Evolutionary conservation across 2,888 invertebrate genomes (phyloP).

Genomic region (Hirtodrosophila confusa): DNA sequence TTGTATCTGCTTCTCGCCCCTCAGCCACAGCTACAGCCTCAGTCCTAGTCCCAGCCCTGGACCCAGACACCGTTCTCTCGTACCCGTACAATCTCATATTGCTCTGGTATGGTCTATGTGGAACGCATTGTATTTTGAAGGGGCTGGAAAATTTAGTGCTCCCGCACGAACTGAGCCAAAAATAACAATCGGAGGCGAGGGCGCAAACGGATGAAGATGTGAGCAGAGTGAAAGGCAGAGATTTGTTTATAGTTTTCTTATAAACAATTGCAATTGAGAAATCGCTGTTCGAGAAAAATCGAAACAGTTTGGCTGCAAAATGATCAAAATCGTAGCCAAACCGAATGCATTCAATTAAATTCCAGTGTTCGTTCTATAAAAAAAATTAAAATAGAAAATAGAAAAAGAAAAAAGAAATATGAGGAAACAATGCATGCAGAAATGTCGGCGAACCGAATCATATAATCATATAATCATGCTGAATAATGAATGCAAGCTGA

Average conservation of each 20-base stretch:
- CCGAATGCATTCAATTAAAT: constrained; percentile 31
- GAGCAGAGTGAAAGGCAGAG: constrained; percentile 10
- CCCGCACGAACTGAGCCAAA: constrained; percentile 70
- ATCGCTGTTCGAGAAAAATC: constrained; percentile 69
- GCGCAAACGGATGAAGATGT: constrained; percentile 7
- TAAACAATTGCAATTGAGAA: constrained; percentile 76
- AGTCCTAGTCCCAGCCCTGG: constrained; percentile 3
- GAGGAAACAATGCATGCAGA: constrained; percentile 41
- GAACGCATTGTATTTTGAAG: constrained; percentile 55
- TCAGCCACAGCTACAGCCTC: background rate
- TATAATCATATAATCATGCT: constrained; percentile 35
- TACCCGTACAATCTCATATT: constrained; percentile 1
- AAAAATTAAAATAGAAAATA: background rate
- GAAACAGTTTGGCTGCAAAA: constrained; percentile 34
- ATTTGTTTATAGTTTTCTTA: constrained; percentile 70
- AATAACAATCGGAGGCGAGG: constrained; percentile 57
- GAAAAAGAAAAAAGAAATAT: background rate
- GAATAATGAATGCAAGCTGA: constrained; percentile 44
- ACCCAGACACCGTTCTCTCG: too few relatives aligned
- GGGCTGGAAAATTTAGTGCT: constrained; percentile 66
- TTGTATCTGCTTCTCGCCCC: constrained; percentile 14
- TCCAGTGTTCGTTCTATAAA: constrained; percentile 17
- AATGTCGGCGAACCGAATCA: constrained; percentile 45
- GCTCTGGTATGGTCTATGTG: constrained; percentile 30
- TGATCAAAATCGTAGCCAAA: constrained; percentile 21